phyloP scores from a whole-genome alignment of 2,888 invertebrate species.

The Chesias legatella region DNA sequence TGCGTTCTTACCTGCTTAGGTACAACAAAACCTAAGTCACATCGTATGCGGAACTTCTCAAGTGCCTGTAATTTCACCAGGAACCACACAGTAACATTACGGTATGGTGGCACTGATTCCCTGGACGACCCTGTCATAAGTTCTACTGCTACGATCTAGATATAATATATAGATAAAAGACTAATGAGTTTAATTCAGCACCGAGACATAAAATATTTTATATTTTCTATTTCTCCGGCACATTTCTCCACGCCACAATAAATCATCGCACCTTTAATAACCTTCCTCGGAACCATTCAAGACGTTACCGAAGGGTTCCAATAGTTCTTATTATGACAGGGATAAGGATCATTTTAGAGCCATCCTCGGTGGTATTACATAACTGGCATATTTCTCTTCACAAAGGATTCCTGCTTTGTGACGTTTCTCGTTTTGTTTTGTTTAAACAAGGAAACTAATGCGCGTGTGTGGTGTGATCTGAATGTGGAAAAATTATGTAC shows the following conservation, averaged over 20 bases:
- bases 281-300: not conserved
- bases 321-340: not conserved
- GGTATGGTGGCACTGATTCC: too few species aligned
- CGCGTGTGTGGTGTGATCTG: slow-evolving; percentile 3
- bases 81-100: too few species aligned
- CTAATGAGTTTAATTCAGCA: too few species aligned
- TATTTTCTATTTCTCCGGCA: not conserved
- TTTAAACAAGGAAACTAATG: slow-evolving; percentile 17
- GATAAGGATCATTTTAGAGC: too few species aligned
- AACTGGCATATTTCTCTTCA: slow-evolving; percentile 17
- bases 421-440: slow-evolving; percentile 21
- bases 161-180: too few species aligned
- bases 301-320: not conserved
- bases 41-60: too few species aligned
- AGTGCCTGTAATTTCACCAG: too few species aligned
- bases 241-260: not conserved
- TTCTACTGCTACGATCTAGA: too few species aligned
- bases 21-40: too few species aligned
- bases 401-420: slow-evolving; percentile 23
- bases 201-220: too few species aligned
- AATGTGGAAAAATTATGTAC: not conserved
- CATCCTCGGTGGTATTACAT: not conserved
- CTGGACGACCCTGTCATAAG: too few species aligned
- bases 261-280: slow-evolving; percentile 2
- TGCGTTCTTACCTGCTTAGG: too few species aligned